Conservation (phyloP, 2,797 vertebrate genomes). For the Todus mexicanus region DNA sequence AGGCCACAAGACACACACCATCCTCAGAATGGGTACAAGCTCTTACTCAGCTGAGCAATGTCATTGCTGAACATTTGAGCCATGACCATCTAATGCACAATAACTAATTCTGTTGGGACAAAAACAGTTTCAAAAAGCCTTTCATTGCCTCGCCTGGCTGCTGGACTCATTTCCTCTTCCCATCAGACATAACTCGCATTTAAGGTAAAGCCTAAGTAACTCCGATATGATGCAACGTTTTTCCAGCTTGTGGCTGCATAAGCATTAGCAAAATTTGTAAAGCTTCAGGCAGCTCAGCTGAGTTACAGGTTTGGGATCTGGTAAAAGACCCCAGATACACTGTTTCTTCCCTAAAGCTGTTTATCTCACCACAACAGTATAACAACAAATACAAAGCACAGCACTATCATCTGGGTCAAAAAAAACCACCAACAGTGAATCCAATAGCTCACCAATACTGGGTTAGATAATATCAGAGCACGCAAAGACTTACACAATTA, state of each 20-base stretch:
- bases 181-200: neutral
- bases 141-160: neutral
- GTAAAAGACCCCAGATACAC: neutral
- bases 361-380: neutral
- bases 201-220: neutral
- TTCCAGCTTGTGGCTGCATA: neutral
- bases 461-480: rapidly evolving
- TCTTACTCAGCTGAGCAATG: neutral
- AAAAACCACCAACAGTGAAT: neutral
- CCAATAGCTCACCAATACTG: neutral
- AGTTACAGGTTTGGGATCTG: neutral
- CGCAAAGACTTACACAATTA: neutral
- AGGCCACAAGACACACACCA: neutral
- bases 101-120: neutral
- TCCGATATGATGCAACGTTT: neutral
- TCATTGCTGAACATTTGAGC: neutral
- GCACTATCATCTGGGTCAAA: neutral
- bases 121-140: neutral
- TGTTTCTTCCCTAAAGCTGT: too few species aligned
- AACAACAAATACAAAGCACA: neutral
- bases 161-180: neutral
- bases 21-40: neutral
- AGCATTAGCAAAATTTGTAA: neutral
- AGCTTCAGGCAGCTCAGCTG: neutral
- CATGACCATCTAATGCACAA: neutral